Percentiles rank a stretch among this genome's conserved stretches.
These are phyloP conservation scores for Zingel zingel DNA, from an alignment of 2,113 vertebrate genomes.

Conservation along the genomic window DNA sequence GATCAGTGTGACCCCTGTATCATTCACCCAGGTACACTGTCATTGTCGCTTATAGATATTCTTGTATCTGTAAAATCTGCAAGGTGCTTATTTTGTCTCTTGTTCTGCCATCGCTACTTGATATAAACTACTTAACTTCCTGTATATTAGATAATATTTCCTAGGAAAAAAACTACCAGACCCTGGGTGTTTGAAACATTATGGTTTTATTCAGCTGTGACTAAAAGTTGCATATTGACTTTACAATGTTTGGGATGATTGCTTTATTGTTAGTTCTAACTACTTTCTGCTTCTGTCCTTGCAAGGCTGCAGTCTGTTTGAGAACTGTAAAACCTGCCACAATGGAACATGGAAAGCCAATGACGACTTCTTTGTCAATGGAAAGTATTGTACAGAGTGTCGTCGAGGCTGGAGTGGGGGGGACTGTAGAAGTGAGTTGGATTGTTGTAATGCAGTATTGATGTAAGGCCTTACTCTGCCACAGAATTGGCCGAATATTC, in stretches of 20 bases:
- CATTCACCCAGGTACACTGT: conserved; percentile 89
- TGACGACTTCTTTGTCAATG: conserved; percentile 93
- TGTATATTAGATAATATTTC: no score
- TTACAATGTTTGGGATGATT: not conserved
- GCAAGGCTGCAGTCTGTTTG: conserved; percentile 89
- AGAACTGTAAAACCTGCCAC: conserved; percentile 93
- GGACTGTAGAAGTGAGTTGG: conserved; percentile 91
- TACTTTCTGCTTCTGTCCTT: not conserved
- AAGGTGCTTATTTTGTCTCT: not conserved
- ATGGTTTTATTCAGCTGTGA: not conserved
- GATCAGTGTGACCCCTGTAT: conserved; percentile 94
- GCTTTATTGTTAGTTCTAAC: not conserved
- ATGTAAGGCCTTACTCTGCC: conserved; percentile 26
- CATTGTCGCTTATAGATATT: not conserved
- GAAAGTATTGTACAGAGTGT: conserved; percentile 90
- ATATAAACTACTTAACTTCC: not conserved
- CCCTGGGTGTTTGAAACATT: not conserved
- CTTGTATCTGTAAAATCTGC: not conserved
- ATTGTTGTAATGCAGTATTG: not conserved
- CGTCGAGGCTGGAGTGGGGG: conserved; percentile 94
- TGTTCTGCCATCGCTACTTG: not conserved
- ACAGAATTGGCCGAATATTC: not conserved
- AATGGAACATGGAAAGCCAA: conserved; percentile 93
- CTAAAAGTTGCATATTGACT: not conserved
- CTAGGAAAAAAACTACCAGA: no score